Conservation (phyloP, 2,797 vertebrate species). For the Onychomys torridus region DNA sequence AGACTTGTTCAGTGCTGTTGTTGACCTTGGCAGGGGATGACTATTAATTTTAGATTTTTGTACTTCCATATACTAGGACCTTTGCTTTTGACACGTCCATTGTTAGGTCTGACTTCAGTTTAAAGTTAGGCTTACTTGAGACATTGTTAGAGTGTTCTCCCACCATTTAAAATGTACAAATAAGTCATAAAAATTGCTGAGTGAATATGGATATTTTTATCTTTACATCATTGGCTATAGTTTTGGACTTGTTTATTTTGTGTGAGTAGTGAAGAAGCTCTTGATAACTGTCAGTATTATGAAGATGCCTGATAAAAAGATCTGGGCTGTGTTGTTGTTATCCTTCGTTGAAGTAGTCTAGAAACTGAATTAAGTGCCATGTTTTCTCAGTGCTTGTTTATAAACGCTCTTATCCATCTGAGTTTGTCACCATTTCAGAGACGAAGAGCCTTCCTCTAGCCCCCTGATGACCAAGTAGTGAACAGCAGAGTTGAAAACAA, state of each 20-base stretch:
- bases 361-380: slow-evolving; percentile 3
- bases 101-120: slow-evolving; percentile 70
- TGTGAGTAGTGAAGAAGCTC: slow-evolving; percentile 26
- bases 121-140: slow-evolving; percentile 49
- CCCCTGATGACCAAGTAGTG: background rate
- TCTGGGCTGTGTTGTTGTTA: background rate
- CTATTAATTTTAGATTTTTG: slow-evolving; percentile 67
- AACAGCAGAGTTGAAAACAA: background rate
- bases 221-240: slow-evolving; percentile 58
- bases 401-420: background rate
- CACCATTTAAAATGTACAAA: slow-evolving; percentile 55
- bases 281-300: slow-evolving; percentile 23
- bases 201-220: background rate
- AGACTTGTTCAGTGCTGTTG: slow-evolving; percentile 74
- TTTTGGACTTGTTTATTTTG: slow-evolving; percentile 78
- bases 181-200: background rate
- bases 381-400: background rate
- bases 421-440: slow-evolving; percentile 32
- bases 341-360: background rate
- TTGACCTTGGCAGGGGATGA: slow-evolving; percentile 72
- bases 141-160: slow-evolving; percentile 63
- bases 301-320: background rate
- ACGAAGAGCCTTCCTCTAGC: background rate
- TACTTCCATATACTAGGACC: slow-evolving; percentile 43
- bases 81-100: slow-evolving; percentile 77